Conservation (phyloP, 1,140 invertebrate species). For the Meteorus sp. region DNA sequence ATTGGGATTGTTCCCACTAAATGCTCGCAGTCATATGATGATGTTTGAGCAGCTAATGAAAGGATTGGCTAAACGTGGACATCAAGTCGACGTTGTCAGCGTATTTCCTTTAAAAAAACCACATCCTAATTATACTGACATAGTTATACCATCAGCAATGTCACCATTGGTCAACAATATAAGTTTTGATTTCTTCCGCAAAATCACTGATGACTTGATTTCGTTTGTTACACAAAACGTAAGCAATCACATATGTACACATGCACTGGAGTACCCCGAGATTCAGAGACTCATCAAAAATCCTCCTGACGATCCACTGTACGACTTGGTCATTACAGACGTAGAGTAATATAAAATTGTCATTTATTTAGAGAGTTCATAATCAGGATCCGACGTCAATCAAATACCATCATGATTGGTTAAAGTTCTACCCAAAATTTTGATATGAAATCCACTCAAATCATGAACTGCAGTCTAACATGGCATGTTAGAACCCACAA, state of each 20-base stretch:
- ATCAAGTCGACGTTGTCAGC: slow-evolving; percentile 43
- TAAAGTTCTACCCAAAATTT: no score
- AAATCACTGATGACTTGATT: not conserved
- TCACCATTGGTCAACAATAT: slow-evolving; percentile 20
- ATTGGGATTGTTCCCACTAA: slow-evolving; percentile 39
- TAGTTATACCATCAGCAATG: slow-evolving; percentile 16
- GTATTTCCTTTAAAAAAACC: slow-evolving; percentile 33
- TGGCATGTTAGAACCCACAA: no score
- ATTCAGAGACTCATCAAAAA: slow-evolving; percentile 38
- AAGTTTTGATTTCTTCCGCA: not conserved
- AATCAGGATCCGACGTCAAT: no score
- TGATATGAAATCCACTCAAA: no score
- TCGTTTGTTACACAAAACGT: not conserved
- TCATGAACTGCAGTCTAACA: no score
- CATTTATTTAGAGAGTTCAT: no score
- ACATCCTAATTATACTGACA: slow-evolving; percentile 37
- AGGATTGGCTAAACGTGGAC: slow-evolving; percentile 40
- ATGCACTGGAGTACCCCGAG: slow-evolving; percentile 24
- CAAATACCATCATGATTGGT: no score
- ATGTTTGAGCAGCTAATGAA: slow-evolving; percentile 41
- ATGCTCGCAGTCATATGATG: slow-evolving; percentile 40
- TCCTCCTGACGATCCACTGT: slow-evolving; percentile 39
- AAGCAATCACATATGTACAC: slow-evolving; percentile 25
- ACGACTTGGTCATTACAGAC: slow-evolving; percentile 35
- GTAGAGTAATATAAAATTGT: not conserved